These are phyloP conservation scores for Herpailurus yagouaroundi DNA, from an alignment of 2,113 vertebrate genomes.

Conservation along the genomic window DNA sequence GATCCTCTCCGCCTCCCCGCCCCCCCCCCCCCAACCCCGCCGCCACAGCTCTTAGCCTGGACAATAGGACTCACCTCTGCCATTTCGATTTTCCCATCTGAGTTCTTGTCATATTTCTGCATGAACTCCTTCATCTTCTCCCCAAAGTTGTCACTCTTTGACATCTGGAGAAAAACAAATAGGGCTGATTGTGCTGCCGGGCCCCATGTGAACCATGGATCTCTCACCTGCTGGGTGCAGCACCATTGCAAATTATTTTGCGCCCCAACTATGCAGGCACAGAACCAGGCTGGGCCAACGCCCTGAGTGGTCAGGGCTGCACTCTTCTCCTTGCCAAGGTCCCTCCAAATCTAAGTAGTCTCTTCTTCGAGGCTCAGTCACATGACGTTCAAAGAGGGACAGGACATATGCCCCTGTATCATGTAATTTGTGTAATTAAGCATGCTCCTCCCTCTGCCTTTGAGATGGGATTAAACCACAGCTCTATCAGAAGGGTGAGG, in stretches of 20 bases:
- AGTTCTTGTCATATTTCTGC: constrained; percentile 98
- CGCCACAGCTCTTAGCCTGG: fast-evolving
- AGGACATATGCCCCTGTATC: neutral
- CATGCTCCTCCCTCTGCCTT: neutral
- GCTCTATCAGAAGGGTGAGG: neutral
- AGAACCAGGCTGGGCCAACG: fast-evolving
- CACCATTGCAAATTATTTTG: neutral
- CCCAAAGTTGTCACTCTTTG: constrained; percentile 89
- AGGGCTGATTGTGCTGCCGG: neutral
- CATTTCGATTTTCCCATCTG: constrained; percentile 97
- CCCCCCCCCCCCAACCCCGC: no score
- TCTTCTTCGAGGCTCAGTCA: neutral
- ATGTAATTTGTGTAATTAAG: neutral
- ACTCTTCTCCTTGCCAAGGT: neutral
- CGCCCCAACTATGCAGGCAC: neutral
- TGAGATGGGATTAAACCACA: neutral
- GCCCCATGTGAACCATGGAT: fast-evolving
- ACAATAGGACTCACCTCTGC: constrained; percentile 90
- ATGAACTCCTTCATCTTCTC: constrained; percentile 99
- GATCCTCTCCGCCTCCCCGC: no score
- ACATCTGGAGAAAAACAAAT: constrained; percentile 84
- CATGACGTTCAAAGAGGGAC: neutral
- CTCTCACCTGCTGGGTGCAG: neutral
- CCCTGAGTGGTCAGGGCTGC: neutral
- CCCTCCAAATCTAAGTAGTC: neutral